Evolutionary conservation across 1,140 invertebrate species (phyloP).

Genomic region (Neodiprion virginianus): DNA sequence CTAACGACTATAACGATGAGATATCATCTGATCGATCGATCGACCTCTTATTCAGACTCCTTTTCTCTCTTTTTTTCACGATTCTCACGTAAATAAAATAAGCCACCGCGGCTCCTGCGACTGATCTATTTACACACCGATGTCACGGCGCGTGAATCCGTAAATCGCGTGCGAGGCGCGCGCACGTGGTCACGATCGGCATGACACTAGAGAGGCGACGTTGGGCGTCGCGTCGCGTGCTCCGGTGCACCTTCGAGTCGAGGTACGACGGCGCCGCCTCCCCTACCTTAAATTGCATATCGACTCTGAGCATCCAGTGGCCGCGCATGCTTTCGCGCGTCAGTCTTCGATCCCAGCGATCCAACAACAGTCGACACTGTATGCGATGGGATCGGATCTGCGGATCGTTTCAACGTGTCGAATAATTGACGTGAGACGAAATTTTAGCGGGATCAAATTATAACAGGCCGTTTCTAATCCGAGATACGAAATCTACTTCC

Average conservation of each 20-base stretch:
- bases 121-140: not conserved
- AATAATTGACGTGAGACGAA: no score
- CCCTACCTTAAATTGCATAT: slow-evolving; percentile 5
- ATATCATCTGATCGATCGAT: no score
- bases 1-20: no score
- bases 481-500: no score
- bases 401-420: no score
- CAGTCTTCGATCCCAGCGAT: not conserved
- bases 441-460: no score
- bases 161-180: slow-evolving; percentile 3
- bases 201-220: not conserved
- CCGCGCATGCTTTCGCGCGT: not conserved
- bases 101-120: no score
- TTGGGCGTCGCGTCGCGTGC: not conserved
- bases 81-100: no score
- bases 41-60: no score
- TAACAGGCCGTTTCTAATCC: no score
- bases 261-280: not conserved
- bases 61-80: no score
- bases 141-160: not conserved
- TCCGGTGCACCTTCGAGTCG: not conserved
- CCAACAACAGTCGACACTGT: not conserved
- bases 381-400: not conserved
- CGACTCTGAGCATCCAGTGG: not conserved
- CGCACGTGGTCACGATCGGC: slow-evolving; percentile 6